phyloP scores from a whole-genome alignment of 1,140 invertebrate species.

The Drosophila busckii region DNA sequence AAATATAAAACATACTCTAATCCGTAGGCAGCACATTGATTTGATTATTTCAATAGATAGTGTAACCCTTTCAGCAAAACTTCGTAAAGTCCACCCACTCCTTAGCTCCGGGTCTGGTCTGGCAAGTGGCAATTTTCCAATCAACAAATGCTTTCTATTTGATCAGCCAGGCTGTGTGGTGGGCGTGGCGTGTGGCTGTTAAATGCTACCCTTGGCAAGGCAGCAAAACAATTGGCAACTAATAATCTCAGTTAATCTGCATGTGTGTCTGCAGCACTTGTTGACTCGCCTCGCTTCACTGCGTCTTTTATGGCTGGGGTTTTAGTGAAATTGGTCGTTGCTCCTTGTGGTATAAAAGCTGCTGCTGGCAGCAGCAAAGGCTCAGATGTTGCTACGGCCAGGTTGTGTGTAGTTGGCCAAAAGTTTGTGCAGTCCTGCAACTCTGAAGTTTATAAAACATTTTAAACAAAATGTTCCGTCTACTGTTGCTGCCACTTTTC shows the following conservation, averaged over 20 bases:
- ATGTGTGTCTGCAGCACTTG: too few species aligned
- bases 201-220: constrained; percentile 44
- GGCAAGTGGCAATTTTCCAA: constrained; percentile 68
- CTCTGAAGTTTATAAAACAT: constrained; percentile 2
- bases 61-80: constrained; percentile 21
- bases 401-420: constrained; percentile 21
- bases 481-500: constrained; percentile 61
- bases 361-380: constrained; percentile 4
- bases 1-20: constrained; percentile 13
- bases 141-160: constrained; percentile 78
- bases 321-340: constrained; percentile 35
- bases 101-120: not conserved
- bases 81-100: not conserved
- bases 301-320: constrained; percentile 29
- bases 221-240: constrained; percentile 70
- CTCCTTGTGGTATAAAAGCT: constrained; percentile 53
- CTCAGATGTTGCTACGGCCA: constrained; percentile 41
- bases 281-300: too few species aligned
- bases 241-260: constrained; percentile 73
- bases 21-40: not conserved
- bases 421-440: constrained; percentile 7
- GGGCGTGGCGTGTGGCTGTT: constrained; percentile 48
- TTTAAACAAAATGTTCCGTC: constrained; percentile 48
- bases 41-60: not conserved
- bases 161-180: constrained; percentile 49